A percentile compares a stretch with the other conserved stretches of the same genome.
Evolutionary conservation across 2,797 vertebrate species (phyloP).

Genomic region (Chloroceryle inda): DNA sequence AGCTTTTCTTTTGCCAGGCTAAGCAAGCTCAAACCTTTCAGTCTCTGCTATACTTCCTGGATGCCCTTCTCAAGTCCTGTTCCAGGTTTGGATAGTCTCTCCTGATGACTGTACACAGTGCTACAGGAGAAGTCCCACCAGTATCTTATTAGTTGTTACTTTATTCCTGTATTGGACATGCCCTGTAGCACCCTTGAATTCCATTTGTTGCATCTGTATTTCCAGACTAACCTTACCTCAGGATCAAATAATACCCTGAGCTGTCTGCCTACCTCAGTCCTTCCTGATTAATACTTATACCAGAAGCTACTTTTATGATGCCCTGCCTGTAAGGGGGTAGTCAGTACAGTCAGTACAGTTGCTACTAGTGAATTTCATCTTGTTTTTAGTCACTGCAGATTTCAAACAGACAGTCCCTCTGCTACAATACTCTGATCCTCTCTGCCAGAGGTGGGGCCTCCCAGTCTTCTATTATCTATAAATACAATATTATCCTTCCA

Average conservation of each 20-base stretch:
- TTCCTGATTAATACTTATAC: background rate
- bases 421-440: background rate
- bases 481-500: background rate
- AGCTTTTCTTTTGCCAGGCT: background rate
- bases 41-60: background rate
- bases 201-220: background rate
- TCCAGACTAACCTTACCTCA: background rate
- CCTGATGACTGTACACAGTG: background rate
- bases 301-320: background rate
- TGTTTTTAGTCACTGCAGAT: background rate
- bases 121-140: background rate
- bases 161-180: background rate
- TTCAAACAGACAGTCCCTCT: background rate
- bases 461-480: background rate
- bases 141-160: background rate
- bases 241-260: background rate
- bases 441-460: background rate
- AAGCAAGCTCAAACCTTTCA: background rate
- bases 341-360: background rate
- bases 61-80: background rate
- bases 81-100: background rate
- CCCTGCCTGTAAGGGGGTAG: background rate
- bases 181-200: background rate
- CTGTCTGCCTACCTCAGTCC: background rate
- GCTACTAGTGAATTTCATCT: background rate